Percentiles rank a stretch among this genome's conserved stretches.
These are phyloP conservation scores for Sycophila texana DNA, from an alignment of 2,888 invertebrate genomes.

Conservation along the genomic window DNA sequence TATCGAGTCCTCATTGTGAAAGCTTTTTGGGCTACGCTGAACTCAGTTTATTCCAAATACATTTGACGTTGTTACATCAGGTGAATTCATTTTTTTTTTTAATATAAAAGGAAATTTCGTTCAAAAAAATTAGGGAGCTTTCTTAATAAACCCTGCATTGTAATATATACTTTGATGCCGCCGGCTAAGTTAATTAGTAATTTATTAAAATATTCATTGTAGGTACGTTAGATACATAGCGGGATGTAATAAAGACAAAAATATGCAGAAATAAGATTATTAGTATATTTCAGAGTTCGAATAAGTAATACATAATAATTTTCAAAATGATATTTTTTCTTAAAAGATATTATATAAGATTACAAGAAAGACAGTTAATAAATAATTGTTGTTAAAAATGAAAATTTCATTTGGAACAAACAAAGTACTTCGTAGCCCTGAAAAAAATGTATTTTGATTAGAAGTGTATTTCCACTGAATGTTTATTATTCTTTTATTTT, in stretches of 20 bases:
- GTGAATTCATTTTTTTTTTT: no score
- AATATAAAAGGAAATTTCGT: no score
- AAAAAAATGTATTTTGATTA: slow-evolving; percentile 32
- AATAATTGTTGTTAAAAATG: slow-evolving; percentile 27
- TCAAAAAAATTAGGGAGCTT: no score
- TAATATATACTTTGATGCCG: no score
- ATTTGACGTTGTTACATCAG: neutral
- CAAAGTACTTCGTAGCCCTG: slow-evolving; percentile 51
- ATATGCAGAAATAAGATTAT: slow-evolving; percentile 49
- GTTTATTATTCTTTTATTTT: slow-evolving; percentile 15
- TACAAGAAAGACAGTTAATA: slow-evolving; percentile 46
- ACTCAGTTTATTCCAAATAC: slow-evolving; percentile 41
- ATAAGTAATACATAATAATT: slow-evolving; percentile 50
- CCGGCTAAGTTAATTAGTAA: no score
- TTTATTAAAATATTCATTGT: no score
- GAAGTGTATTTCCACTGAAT: slow-evolving; percentile 25
- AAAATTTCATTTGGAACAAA: slow-evolving; percentile 45
- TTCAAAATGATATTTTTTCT: slow-evolving; percentile 37
- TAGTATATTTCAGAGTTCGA: slow-evolving; percentile 50
- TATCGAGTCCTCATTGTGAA: no score
- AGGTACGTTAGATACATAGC: neutral
- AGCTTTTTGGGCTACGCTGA: slow-evolving; percentile 11
- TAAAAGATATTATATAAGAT: slow-evolving; percentile 29
- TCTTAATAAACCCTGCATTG: no score
- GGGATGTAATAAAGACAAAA: slow-evolving; percentile 48